Evolutionary conservation across 1,140 invertebrate genomes (phyloP), one percentile per base, ranked within the genome.

Genomic region (Hirudo medicinalis): DNA sequence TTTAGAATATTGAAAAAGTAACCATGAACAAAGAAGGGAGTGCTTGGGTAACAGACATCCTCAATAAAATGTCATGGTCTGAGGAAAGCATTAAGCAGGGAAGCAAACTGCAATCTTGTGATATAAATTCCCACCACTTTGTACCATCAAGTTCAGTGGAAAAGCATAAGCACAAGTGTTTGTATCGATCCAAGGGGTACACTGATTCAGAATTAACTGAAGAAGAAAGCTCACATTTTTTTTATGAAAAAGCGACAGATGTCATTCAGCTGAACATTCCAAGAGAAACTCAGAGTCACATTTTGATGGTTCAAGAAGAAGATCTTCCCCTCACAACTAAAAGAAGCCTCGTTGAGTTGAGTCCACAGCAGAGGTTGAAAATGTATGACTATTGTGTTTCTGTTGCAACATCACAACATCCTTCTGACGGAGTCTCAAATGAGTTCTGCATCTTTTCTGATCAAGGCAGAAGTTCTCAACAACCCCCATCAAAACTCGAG

Each of bases 181-280:
- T 63, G 1, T 63, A 63, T 63, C 9, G 29, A 63, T 63, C 13
- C 11, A 63, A 63, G 29, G 57, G 57, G 22, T 63, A 63, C 57
- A 63, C 57, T 11, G 57, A 63, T 13, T 15, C 11, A 20, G 57
- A 63, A 63, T 8, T 63, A 22, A 63, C 22, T 15, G 22, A 22
- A 13, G 57, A 63, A 63, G 57, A 25, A 22, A 63, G 57, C 57
- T 25, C 57, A 63, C 3, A 32, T 25, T 63, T 63, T 63, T 63
- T 63, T 32, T 63, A 63, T 63, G 57, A 63, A 63, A 63, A 63
- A 63, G 57, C 57, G 17, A 63, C 22, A 11, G 57, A 63, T 25
- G 57, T 63, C 29, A 20, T 63, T 22, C 57, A 13, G 17, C 22
- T 63, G 8, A 32, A 63, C 57, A 63, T 63, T 32, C 57, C 57